These are phyloP conservation scores for Thysanoteuthis rhombus DNA, from an alignment of 2,888 invertebrate species.

Conservation along the genomic window DNA sequence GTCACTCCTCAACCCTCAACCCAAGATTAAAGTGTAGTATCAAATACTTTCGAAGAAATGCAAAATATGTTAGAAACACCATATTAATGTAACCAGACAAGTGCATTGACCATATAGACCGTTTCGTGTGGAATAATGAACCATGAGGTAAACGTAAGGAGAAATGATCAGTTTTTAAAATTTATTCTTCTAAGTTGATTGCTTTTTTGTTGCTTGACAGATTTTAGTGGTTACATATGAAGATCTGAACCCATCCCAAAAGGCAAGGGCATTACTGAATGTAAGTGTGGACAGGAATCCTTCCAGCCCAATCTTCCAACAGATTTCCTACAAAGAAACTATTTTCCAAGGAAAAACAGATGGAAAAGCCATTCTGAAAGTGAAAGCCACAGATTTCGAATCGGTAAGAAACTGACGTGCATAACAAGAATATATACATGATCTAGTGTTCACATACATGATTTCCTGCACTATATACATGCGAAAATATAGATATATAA, in stretches of 20 bases:
- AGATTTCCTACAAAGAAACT: constrained; percentile 43
- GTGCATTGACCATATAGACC: too few relatives aligned
- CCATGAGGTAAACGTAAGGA: too few relatives aligned
- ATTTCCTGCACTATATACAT: too few relatives aligned
- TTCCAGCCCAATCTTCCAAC: constrained; percentile 48
- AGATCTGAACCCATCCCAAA: constrained; percentile 40
- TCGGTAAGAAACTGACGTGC: constrained; percentile 39
- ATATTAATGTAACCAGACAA: too few relatives aligned
- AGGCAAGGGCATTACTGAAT: constrained; percentile 42
- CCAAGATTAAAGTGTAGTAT: too few relatives aligned
- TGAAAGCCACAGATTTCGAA: constrained; percentile 67
- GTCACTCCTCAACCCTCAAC: too few relatives aligned
- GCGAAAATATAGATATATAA: too few relatives aligned
- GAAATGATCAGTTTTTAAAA: not conserved
- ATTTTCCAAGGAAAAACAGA: constrained; percentile 47
- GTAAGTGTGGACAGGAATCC: constrained; percentile 52
- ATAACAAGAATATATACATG: not conserved
- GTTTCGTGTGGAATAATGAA: too few relatives aligned
- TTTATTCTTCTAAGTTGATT: too few relatives aligned
- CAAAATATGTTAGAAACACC: too few relatives aligned
- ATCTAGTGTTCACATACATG: too few relatives aligned
- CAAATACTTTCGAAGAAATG: too few relatives aligned
- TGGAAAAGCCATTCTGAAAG: constrained; percentile 76
- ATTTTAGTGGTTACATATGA: constrained; percentile 50
- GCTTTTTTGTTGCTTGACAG: constrained; percentile 33